Percentiles rank a stretch among this genome's conserved stretches.
phyloP scores from a whole-genome alignment of 2,113 vertebrate genomes.

The Opisthocomus hoazin region DNA sequence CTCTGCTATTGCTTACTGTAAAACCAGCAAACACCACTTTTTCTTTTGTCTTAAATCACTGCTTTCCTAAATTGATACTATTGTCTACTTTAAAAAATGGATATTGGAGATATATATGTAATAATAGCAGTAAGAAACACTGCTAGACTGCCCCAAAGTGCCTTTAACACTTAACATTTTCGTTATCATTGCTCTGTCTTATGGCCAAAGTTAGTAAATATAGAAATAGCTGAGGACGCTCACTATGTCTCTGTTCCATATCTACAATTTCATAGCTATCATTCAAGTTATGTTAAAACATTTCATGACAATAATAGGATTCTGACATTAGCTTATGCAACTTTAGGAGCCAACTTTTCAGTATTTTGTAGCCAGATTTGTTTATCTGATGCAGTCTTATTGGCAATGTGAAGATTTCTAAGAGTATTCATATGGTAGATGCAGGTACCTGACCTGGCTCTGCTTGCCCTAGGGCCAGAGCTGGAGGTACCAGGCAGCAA shows the following conservation, averaged over 20 bases:
- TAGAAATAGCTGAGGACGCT: not conserved
- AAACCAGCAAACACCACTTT: not conserved
- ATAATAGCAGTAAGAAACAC: not conserved
- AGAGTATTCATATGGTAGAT: not conserved
- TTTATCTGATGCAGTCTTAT: not conserved
- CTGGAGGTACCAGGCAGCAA: not conserved
- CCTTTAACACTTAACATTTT: not conserved
- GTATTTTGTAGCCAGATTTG: not conserved
- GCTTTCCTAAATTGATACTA: not conserved
- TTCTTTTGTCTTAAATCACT: not conserved
- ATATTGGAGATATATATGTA: not conserved
- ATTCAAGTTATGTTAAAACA: not conserved
- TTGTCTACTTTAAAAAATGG: not conserved
- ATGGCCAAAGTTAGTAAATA: not conserved
- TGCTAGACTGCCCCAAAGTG: not conserved
- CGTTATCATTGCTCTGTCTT: not conserved
- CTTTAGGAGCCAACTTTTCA: not conserved
- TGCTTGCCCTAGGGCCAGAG: not conserved
- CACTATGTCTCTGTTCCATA: rapidly evolving
- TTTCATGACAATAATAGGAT: not conserved
- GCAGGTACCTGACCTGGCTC: not conserved
- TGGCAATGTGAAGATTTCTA: not conserved
- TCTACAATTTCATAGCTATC: not conserved
- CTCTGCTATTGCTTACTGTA: not conserved
- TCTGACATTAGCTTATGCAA: not conserved